phyloP scores from a whole-genome alignment of 37 sponge, comb jelly and placozoan species.

The Mnemiopsis leidyi region DNA sequence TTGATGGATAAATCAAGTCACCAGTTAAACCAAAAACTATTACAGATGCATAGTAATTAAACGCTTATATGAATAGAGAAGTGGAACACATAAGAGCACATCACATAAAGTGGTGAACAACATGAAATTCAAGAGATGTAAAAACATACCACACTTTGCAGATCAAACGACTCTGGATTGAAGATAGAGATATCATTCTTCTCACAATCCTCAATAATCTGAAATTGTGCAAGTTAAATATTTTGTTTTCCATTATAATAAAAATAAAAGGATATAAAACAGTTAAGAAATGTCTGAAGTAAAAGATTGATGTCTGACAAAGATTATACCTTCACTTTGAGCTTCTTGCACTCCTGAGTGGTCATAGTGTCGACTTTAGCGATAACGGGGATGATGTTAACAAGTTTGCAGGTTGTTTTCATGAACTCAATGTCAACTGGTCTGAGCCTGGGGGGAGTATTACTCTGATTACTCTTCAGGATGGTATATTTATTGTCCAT shows the following conservation, averaged over 20 bases:
- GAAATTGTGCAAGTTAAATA: too few species aligned
- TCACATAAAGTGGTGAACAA: too few species aligned
- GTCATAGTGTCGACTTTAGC: constrained; percentile 65
- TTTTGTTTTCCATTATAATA: too few species aligned
- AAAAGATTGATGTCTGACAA: not conserved
- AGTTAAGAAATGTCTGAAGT: not conserved
- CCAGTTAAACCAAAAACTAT: too few species aligned
- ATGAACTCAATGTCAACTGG: constrained; percentile 63
- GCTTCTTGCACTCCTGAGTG: constrained; percentile 60
- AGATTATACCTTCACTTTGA: constrained; percentile 27
- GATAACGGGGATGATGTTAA: constrained; percentile 54
- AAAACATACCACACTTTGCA: constrained; percentile 13
- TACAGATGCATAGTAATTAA: too few species aligned
- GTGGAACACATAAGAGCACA: too few species aligned
- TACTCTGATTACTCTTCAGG: too few species aligned
- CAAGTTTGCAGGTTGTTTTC: constrained; percentile 35
- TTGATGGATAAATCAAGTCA: too few species aligned
- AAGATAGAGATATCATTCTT: constrained; percentile 42
- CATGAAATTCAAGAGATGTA: too few species aligned
- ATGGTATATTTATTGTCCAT: too few species aligned
- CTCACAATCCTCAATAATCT: constrained; percentile 62
- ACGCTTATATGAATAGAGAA: too few species aligned
- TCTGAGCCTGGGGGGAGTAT: constrained; percentile 9
- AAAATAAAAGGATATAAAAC: too few species aligned
- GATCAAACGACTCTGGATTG: constrained; percentile 56